Percentiles rank a stretch among this genome's conserved stretches.
phyloP scores from a whole-genome alignment of 2,113 vertebrate genomes.

The Brachyhypopomus gauderio region DNA sequence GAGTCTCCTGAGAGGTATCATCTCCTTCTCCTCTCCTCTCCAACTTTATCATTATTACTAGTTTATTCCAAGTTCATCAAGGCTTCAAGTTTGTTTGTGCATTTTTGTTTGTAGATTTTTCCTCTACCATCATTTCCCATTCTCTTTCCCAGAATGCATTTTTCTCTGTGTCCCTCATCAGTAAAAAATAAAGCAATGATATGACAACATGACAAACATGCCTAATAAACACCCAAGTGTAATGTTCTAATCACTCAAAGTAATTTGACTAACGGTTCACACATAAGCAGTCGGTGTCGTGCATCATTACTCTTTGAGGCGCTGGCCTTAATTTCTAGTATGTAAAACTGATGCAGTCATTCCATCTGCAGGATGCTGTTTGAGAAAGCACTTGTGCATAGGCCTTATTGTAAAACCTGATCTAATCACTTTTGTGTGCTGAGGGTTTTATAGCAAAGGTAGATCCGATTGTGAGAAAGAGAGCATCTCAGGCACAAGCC shows the following conservation, averaged over 20 bases:
- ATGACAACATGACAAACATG: slow-evolving; percentile 24
- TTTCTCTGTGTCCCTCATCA: not conserved
- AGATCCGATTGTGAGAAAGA: not conserved
- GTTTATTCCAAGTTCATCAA: too few relatives aligned
- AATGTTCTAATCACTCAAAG: not conserved
- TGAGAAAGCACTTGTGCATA: slow-evolving; percentile 18
- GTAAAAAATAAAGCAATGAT: slow-evolving; percentile 6
- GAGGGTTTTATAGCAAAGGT: not conserved
- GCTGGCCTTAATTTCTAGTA: slow-evolving; percentile 4
- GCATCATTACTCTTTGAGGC: slow-evolving; percentile 15
- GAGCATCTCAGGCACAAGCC: not conserved
- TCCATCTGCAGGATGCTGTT: not conserved
- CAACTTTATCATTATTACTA: not conserved
- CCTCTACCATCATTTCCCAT: not conserved
- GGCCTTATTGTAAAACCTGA: not conserved
- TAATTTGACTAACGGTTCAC: slow-evolving; percentile 43
- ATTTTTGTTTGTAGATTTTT: not conserved
- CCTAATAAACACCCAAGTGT: slow-evolving; percentile 12
- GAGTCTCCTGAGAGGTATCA: slow-evolving; percentile 43
- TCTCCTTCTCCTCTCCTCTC: slow-evolving; percentile 22
- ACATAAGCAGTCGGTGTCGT: slow-evolving; percentile 16
- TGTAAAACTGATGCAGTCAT: not conserved
- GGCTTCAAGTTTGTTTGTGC: not conserved
- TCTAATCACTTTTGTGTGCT: not conserved
- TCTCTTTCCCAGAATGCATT: not conserved